Evolutionary conservation across 53 echinoderm and acorn worm species (phyloP), one percentile per base, ranked within the genome.

Genomic region (Paracentrotus lividus): DNA sequence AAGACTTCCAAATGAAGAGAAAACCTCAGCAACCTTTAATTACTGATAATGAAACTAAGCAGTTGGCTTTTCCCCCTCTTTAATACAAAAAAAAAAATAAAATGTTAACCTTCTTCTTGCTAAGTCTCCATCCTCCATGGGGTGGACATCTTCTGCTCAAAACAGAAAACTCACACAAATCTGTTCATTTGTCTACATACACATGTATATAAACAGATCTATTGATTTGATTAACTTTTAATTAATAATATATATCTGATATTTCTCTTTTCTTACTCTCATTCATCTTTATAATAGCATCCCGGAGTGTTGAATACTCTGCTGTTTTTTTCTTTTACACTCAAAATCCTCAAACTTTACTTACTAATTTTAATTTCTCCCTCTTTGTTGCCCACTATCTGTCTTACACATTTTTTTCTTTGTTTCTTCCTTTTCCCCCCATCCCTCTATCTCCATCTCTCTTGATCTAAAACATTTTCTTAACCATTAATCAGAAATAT

Each of bases 11-110:
- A 5, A n/a, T 58, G 81, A 55, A 78, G 42, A 56, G 75, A 92
- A 78, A 92, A 21, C 92, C 23, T 68, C 56, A 55, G 49, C 90
- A 43, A 64, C 66, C 56, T 86, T 86, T 81, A 81, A 81, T 81
- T 81, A 81, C 81, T 47, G 81, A 81, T 81, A 81, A 81, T 81
- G 81, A 81, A 81, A 81, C 44, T 81, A 47, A 45, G 47, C 81
- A 81, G 81, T 81, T 44, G 47, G 44, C 47, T 81, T 45, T 47
- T 47, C 38, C 14, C 27, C 24, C 45, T 81, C 81, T 81, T 44
- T 44, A 81, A n/a, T n/a, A n/a, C n/a, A n/a, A n/a, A n/a, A n/a
- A n/a, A n/a, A n/a, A n/a, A n/a, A n/a, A 81, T 9, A 81, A 85
- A 49, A 29, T 85, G 8, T 16, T 85, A 26, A 56, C 43, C 8